These are phyloP conservation scores for Leucophenga maculata DNA, from an alignment of 2,888 invertebrate genomes.

Conservation along the genomic window DNA sequence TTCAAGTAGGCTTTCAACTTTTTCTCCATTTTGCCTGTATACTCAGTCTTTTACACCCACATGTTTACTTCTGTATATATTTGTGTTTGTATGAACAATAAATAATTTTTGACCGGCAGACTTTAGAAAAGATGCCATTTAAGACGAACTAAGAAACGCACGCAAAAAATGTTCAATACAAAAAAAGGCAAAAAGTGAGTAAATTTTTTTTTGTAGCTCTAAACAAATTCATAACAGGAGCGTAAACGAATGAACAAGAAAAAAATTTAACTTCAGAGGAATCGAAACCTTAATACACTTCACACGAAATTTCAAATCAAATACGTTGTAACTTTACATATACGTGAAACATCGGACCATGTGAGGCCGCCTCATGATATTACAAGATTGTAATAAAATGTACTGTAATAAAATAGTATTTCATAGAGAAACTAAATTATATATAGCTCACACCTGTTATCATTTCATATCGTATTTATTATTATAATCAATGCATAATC, in stretches of 20 bases:
- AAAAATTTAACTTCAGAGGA: background rate
- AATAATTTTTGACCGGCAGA: background rate
- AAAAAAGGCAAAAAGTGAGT: slow-evolving; percentile 41
- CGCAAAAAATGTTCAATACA: slow-evolving; percentile 52
- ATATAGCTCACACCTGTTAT: no score
- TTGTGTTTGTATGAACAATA: background rate
- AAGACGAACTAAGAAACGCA: background rate
- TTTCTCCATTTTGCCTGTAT: slow-evolving; percentile 42
- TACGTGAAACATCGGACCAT: no score
- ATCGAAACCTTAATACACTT: no score
- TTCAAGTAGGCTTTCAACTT: slow-evolving; percentile 59
- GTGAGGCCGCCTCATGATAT: no score
- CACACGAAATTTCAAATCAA: no score
- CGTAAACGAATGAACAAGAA: background rate
- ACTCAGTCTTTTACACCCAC: slow-evolving; percentile 8
- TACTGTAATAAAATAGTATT: no score
- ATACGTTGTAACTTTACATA: no score
- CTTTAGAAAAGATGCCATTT: background rate
- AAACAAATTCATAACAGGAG: slow-evolving; percentile 13
- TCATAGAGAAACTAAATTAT: no score
- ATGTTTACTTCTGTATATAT: background rate
- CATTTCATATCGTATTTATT: no score
- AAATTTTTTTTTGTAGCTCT: slow-evolving; percentile 13
- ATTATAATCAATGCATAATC: no score
- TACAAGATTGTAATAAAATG: no score